Base-by-base conservation (phyloP, 2,888 invertebrate species). In the Caenorhabditis parvicauda region DNA sequence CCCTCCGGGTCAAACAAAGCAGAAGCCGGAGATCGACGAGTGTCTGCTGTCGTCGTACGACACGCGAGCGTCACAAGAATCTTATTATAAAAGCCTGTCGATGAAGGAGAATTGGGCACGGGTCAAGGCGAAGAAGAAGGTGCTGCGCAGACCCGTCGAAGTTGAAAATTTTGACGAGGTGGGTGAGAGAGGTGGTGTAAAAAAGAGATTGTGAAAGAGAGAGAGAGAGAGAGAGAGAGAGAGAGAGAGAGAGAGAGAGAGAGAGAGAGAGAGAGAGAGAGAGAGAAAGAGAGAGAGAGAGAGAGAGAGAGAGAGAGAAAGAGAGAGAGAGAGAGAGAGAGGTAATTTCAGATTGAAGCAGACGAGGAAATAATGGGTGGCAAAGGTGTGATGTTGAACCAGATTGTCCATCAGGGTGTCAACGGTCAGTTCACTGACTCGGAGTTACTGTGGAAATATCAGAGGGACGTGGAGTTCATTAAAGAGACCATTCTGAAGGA, bases 361-460 rank as follows among this genome's bases (percentile, higher is more conserved):
- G 62, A 62, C n/a, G 62, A 62, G 28, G 62, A 62, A 25, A 62
- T 62, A 29, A 54, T 62, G 29, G 25, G 54, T 28, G 62, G 62
- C 17, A 46, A 54, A 5, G 58, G 62, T 19, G 58, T 62, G 3
- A 51, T 62, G 54, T 52, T 62, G 19, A 62, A 58, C 37, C 58
- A 57, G 17, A 62, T 62, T 39, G 52, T 62, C 27, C 58, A 58
- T 17, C 58, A 58, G n/a, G 50, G 35, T 24, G n/a, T 12, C 6
- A 51, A 22, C 14, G 62, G 58, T n/a, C 42, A 54, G 43, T 62
- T 58, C 21, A 56, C 56, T 29, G 62, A 62, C 32, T 54, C 58
- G 4, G 54, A 62, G 25, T 29, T 62, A 7, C 47, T 62, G n/a
- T 54, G 58, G 5, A 62, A 62, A 44, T 62, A 54, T 42, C 62